Conservation (phyloP, 2,113 vertebrate genomes). For the Rana temporaria region DNA sequence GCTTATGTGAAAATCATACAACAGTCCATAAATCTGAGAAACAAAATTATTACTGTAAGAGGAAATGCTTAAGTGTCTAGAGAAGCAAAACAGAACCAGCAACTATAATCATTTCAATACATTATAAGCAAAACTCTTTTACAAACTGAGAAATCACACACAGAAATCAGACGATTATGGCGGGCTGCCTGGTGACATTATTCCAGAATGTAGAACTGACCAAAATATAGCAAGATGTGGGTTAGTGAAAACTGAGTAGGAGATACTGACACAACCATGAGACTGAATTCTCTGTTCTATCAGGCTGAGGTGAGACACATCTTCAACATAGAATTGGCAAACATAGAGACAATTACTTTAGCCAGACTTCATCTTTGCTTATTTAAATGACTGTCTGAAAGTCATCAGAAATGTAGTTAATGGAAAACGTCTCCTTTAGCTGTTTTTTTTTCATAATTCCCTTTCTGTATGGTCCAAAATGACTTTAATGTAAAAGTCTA, state of each 20-base stretch:
- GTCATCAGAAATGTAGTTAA: constrained; percentile 3
- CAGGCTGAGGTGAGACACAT: constrained; percentile 8
- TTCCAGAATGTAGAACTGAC: constrained; percentile 27
- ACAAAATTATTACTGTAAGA: constrained; percentile 41
- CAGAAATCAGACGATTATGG: constrained; percentile 26
- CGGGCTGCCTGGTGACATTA: constrained; percentile 2
- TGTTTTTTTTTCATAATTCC: too few relatives aligned
- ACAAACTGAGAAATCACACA: constrained; percentile 24
- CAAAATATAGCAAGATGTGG: constrained; percentile 4
- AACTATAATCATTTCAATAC: constrained; percentile 29
- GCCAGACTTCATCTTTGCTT: neutral
- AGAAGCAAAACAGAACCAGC: constrained; percentile 38
- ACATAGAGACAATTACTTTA: neutral
- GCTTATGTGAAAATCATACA: constrained; percentile 18
- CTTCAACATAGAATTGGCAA: constrained; percentile 9
- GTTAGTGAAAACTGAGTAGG: constrained; percentile 12
- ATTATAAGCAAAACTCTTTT: constrained; percentile 24
- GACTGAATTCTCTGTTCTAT: constrained; percentile 10
- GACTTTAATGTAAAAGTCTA: too few relatives aligned
- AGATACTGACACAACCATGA: constrained; percentile 22
- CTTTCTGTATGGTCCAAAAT: too few relatives aligned
- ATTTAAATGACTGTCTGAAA: neutral
- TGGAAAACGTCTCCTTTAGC: too few relatives aligned
- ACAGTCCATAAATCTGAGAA: constrained; percentile 9
- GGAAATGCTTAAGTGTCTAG: constrained; percentile 42